Evolutionary conservation across 2,888 invertebrate species (phyloP).

Genomic region (Amphipoea lucens): DNA sequence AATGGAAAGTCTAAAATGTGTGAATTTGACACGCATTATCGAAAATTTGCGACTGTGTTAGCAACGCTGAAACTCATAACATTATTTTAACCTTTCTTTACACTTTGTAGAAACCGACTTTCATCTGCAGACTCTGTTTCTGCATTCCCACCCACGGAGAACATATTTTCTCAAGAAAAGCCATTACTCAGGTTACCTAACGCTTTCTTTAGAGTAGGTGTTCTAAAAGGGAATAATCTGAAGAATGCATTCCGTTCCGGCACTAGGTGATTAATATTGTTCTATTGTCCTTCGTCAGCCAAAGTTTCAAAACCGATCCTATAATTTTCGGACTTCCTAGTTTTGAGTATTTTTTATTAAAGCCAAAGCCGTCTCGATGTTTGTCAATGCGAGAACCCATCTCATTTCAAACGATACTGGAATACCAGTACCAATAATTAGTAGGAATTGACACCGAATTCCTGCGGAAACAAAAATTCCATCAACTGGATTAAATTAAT

Average conservation of each 20-base stretch:
- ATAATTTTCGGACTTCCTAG: neutral
- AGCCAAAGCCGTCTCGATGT: constrained; percentile 1
- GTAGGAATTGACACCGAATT: constrained; percentile 6
- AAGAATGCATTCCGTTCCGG: neutral
- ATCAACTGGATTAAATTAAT: constrained; percentile 30
- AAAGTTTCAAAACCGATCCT: neutral
- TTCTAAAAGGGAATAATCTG: neutral
- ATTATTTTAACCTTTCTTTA: constrained; percentile 20
- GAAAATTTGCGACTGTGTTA: constrained; percentile 15
- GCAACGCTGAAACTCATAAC: constrained; percentile 1
- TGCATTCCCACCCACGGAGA: constrained; percentile 27
- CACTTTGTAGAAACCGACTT: constrained; percentile 39
- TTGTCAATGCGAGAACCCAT: constrained; percentile 6
- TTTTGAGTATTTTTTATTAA: neutral
- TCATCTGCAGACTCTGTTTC: constrained; percentile 37
- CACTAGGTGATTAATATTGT: constrained; percentile 1
- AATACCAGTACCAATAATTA: neutral
- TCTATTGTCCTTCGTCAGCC: neutral
- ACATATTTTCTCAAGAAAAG: constrained; percentile 43
- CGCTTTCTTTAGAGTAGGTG: constrained; percentile 8
- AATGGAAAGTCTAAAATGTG: neutral
- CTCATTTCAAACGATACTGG: constrained; percentile 4
- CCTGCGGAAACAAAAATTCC: constrained; percentile 10
- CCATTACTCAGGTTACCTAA: constrained; percentile 32
- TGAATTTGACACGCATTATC: neutral